A percentile compares a stretch with the other conserved stretches of the same genome.
phyloP scores from a whole-genome alignment of 37 sponge, comb jelly and placozoan genomes.

The Dysidea cf. avara region DNA sequence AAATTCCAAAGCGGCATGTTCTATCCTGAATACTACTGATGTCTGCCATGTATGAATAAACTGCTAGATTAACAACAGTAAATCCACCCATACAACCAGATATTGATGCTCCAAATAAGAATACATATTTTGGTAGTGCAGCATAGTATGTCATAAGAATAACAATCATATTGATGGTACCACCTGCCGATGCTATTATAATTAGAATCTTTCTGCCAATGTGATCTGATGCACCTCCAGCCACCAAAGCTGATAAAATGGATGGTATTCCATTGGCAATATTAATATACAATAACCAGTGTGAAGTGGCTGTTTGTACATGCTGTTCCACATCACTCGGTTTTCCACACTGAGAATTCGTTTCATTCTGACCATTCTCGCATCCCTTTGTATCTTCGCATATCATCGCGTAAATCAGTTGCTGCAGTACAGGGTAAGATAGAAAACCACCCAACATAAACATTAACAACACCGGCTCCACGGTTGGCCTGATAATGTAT shows the following conservation, averaged over 20 bases:
- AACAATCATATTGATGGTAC: conserved; percentile 30
- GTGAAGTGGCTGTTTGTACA: conserved; percentile 58
- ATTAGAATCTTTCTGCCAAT: conserved; percentile 58
- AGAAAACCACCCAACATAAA: conserved; percentile 67
- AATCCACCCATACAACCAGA: conserved; percentile 60
- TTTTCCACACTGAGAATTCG: background rate
- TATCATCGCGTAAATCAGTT: conserved; percentile 38
- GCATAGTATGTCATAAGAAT: conserved; percentile 35
- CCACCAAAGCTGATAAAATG: conserved; percentile 44
- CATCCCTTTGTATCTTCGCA: conserved; percentile 60
- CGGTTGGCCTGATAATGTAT: conserved; percentile 40
- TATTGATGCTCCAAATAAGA: conserved; percentile 41
- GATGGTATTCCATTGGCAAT: conserved; percentile 56
- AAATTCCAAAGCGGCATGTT: conserved; percentile 60
- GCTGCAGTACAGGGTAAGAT: conserved; percentile 45
- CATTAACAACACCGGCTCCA: conserved; percentile 76
- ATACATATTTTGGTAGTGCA: conserved; percentile 13
- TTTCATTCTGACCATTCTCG: background rate
- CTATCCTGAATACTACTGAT: conserved; percentile 33
- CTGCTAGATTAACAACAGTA: conserved; percentile 58
- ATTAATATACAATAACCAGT: conserved; percentile 77
- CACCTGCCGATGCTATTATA: conserved; percentile 53
- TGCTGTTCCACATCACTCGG: conserved; percentile 20
- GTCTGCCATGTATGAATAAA: conserved; percentile 72
- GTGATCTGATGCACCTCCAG: conserved; percentile 65